Conservation (phyloP, 2,888 invertebrate species). For the Drosophila mimica region DNA sequence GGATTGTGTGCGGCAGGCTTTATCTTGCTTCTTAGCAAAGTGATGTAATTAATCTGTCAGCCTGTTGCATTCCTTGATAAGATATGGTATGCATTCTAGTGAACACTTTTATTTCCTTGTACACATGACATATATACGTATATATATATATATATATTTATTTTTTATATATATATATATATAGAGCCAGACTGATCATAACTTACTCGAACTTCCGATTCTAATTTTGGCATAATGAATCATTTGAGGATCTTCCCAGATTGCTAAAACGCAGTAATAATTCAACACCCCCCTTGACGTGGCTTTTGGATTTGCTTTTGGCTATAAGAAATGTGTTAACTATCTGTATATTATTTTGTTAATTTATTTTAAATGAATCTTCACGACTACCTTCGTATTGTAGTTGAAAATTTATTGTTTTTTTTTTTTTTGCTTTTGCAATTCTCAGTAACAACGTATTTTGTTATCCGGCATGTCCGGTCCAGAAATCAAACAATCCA, state of each 20-base stretch:
- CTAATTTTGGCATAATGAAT: not conserved
- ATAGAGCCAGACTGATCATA: not conserved
- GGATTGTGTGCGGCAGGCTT: not conserved
- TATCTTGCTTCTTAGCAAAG: not conserved
- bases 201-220: not conserved
- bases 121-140: not conserved
- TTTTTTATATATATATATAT: not conserved
- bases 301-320: not conserved
- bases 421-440: not conserved
- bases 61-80: not conserved
- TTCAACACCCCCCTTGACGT: not conserved
- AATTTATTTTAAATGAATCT: not conserved
- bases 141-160: not conserved
- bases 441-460: not conserved
- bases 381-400: not conserved
- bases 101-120: not conserved
- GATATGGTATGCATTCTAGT: not conserved
- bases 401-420: not conserved
- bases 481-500: not conserved
- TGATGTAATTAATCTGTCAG: not conserved
- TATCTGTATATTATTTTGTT: not conserved
- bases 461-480: not conserved
- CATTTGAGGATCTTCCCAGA: not conserved
- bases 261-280: not conserved
- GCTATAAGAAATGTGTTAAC: not conserved